Percentiles rank a stretch among this genome's conserved stretches.
phyloP scores from a whole-genome alignment of 37 sponge, comb jelly and placozoan species.

The Petrosia ficiformis region DNA sequence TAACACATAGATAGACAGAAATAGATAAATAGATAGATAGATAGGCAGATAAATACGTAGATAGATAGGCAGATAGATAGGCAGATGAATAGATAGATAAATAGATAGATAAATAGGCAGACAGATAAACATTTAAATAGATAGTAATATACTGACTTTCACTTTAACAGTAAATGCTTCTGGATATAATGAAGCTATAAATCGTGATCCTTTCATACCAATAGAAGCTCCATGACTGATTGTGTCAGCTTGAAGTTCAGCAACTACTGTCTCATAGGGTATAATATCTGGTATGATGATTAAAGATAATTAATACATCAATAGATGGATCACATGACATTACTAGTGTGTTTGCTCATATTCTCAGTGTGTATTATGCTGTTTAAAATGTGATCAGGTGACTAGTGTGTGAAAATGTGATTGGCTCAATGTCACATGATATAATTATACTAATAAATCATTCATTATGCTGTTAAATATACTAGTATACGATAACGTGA shows the following conservation, averaged over 20 bases:
- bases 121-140: not conserved
- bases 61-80: not conserved
- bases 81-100: not conserved
- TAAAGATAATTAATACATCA: no score
- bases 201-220: slow-evolving; percentile 21
- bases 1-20: slow-evolving; percentile 1
- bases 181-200: slow-evolving; percentile 33
- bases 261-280: slow-evolving; percentile 65
- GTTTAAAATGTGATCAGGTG: no score
- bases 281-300: slow-evolving; percentile 33
- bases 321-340: no score
- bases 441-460: no score
- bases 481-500: no score
- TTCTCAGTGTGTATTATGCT: no score
- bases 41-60: not conserved
- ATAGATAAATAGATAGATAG: not conserved
- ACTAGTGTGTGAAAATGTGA: no score
- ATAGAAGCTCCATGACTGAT: slow-evolving; percentile 23
- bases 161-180: slow-evolving; percentile 42
- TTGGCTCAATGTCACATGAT: no score
- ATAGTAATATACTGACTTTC: slow-evolving; percentile 35
- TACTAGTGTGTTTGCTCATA: no score
- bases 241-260: slow-evolving; percentile 66
- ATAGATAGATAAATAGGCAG: not conserved
- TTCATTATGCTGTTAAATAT: no score